These are phyloP conservation scores for Ichneumoninae sp. DNA, from an alignment of 2,888 invertebrate species.

Conservation along the genomic window DNA sequence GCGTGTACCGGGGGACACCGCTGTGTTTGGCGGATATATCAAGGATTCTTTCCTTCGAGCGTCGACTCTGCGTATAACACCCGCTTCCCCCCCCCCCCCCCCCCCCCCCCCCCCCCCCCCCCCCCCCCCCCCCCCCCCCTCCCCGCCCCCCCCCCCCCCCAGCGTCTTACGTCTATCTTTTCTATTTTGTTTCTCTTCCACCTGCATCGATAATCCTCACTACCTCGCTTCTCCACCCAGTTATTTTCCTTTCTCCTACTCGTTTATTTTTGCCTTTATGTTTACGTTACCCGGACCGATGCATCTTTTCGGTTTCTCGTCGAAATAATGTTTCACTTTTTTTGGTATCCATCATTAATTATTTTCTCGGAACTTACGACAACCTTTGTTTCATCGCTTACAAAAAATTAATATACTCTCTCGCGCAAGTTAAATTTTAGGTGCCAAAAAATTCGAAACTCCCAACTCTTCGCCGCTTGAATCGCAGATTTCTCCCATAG, in stretches of 20 bases:
- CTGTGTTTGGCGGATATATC: slow-evolving; percentile 83
- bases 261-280: neutral
- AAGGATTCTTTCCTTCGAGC: slow-evolving; percentile 71
- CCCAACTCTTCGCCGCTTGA: too few relatives aligned
- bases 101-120: too few relatives aligned
- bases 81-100: neutral
- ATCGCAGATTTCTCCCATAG: too few relatives aligned
- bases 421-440: too few relatives aligned
- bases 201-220: neutral
- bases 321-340: too few relatives aligned
- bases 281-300: neutral
- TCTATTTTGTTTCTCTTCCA: slow-evolving; percentile 4
- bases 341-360: too few relatives aligned
- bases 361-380: too few relatives aligned
- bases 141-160: too few relatives aligned
- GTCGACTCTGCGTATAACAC: slow-evolving; percentile 47
- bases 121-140: too few relatives aligned
- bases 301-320: neutral
- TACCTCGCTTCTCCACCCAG: neutral
- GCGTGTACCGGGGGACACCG: slow-evolving; percentile 64
- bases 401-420: too few relatives aligned
- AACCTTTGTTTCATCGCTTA: too few relatives aligned
- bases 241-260: neutral
- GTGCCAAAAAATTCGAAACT: too few relatives aligned
- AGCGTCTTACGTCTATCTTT: neutral